A percentile compares a stretch with the other conserved stretches of the same genome.
These are phyloP conservation scores for Lophius americanus DNA, from an alignment of 2,797 vertebrate genomes.

Conservation along the genomic window DNA sequence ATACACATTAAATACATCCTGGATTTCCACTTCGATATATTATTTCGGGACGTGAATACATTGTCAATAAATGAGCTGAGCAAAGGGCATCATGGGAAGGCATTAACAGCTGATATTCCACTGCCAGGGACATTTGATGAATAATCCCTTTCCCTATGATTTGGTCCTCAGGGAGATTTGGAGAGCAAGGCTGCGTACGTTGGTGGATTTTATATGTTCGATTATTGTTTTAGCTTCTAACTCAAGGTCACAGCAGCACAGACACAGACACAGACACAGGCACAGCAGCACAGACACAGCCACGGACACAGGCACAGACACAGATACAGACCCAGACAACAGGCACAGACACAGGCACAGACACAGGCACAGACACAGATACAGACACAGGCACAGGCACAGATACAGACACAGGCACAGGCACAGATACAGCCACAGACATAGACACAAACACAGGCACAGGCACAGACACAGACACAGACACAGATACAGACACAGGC, in stretches of 20 bases:
- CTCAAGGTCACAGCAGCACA: background rate
- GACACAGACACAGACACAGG: background rate
- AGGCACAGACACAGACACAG: no score
- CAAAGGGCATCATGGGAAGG: background rate
- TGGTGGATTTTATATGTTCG: constrained; percentile 19
- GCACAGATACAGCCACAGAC: no score
- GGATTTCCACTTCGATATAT: constrained; percentile 5
- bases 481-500: background rate
- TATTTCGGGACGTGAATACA: constrained; percentile 8
- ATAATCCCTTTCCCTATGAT: constrained; percentile 23
- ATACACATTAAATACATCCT: background rate
- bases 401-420: no score
- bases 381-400: no score
- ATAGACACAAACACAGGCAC: no score
- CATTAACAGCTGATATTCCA: constrained; percentile 12
- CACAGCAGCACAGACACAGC: no score
- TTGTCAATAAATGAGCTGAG: constrained; percentile 24
- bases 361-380: no score
- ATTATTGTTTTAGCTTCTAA: constrained; percentile 12
- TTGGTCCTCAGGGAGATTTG: background rate
- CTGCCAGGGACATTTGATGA: constrained; percentile 31
- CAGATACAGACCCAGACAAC: no score
- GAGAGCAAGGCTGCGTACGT: background rate
- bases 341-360: no score
- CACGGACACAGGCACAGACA: no score